Evolutionary conservation across 2,888 invertebrate genomes (phyloP).

Genomic region (Blastobasis lacticolella): DNA sequence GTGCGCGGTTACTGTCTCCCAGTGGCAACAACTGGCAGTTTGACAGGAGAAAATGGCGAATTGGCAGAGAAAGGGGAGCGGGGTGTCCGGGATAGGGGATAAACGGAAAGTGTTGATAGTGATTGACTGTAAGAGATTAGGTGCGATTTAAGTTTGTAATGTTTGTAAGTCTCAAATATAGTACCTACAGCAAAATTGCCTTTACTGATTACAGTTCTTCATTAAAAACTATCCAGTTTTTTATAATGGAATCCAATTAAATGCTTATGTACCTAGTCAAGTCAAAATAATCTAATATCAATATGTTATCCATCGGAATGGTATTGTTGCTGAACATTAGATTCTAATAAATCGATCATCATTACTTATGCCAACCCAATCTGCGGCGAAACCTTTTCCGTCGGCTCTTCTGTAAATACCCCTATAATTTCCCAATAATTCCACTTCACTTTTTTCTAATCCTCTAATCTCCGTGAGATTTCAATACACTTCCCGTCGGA

Average conservation of each 20-base stretch:
- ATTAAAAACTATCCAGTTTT: too few relatives aligned
- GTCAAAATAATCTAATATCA: too few relatives aligned
- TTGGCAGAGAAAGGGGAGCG: background rate
- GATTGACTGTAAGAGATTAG: too few relatives aligned
- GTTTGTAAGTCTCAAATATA: too few relatives aligned
- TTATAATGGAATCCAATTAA: too few relatives aligned
- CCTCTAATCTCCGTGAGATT: slow-evolving; percentile 62
- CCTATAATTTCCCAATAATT: slow-evolving; percentile 64
- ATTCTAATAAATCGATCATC: slow-evolving; percentile 24
- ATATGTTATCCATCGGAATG: too few relatives aligned
- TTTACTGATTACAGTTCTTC: too few relatives aligned
- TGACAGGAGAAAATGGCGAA: background rate
- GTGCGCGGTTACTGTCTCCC: background rate
- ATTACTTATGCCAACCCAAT: slow-evolving; percentile 41
- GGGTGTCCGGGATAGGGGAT: background rate
- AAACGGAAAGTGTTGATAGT: background rate
- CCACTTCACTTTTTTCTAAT: slow-evolving; percentile 61
- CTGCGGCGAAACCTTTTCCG: slow-evolving; percentile 24
- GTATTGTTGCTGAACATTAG: background rate
- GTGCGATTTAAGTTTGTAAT: too few relatives aligned
- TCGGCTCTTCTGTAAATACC: slow-evolving; percentile 38
- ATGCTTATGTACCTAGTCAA: too few relatives aligned
- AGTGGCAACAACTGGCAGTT: background rate
- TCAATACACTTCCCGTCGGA: slow-evolving; percentile 60
- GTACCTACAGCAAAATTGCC: too few relatives aligned